Evolutionary conservation across 2,113 vertebrate genomes (phyloP).

Genomic region (Tachysurus vachellii): DNA sequence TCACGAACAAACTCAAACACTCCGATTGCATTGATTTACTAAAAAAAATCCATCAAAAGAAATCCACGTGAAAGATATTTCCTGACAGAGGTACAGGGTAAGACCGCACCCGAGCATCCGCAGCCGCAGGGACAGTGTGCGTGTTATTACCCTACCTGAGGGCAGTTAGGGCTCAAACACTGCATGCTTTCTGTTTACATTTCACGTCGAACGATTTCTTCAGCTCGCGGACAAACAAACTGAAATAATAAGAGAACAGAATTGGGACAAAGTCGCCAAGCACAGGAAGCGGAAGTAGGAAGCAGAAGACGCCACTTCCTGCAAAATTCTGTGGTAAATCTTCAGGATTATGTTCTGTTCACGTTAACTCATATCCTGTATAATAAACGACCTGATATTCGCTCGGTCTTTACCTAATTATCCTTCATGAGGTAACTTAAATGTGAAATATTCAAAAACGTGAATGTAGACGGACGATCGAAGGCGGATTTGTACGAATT

Average conservation of each 20-base stretch:
- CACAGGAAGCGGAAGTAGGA: not conserved
- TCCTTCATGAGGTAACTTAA: not conserved
- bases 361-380: not conserved
- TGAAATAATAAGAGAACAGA: not conserved
- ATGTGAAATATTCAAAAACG: not conserved
- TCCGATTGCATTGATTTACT: not conserved
- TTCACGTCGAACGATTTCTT: not conserved
- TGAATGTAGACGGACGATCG: not conserved
- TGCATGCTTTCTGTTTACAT: not conserved
- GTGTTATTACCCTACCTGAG: slow-evolving; percentile 3
- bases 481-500: not conserved
- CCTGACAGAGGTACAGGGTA: not conserved
- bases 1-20: not conserved
- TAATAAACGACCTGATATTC: not conserved
- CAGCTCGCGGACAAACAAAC: slow-evolving; percentile 14
- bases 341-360: not conserved
- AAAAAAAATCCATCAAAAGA: not conserved
- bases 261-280: not conserved
- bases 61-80: not conserved
- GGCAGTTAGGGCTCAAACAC: not conserved
- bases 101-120: not conserved
- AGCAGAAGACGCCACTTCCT: not conserved
- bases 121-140: not conserved
- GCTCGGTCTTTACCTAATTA: not conserved
- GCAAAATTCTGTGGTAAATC: not conserved